A percentile compares a stretch with the other conserved stretches of the same genome.
Conservation (phyloP, 2,888 invertebrate species). For the Agriopis leucophaearia region DNA sequence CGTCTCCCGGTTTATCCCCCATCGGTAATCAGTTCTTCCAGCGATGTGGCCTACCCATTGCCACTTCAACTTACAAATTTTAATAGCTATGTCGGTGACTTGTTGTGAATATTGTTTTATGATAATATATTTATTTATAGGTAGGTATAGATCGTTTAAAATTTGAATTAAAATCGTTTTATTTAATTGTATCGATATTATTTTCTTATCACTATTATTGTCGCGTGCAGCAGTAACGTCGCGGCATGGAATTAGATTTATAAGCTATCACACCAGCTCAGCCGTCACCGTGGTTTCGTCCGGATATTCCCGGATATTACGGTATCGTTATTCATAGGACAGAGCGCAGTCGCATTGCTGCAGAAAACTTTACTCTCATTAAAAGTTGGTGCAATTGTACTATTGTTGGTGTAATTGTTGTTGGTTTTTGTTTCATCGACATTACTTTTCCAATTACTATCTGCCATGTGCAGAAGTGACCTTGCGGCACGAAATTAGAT, state of each 20-base stretch:
- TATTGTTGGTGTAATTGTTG: neutral
- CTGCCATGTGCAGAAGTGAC: slow-evolving; percentile 60
- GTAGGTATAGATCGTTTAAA: no score
- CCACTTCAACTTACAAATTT: no score
- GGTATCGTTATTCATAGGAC: slow-evolving; percentile 34
- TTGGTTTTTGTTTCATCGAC: neutral
- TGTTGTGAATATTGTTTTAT: no score
- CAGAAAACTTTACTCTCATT: slow-evolving; percentile 20
- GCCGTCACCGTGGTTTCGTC: slow-evolving; percentile 45
- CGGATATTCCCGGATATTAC: slow-evolving; percentile 53
- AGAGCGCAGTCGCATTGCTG: slow-evolving; percentile 36
- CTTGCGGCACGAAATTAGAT: slow-evolving; percentile 70
- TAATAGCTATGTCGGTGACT: no score
- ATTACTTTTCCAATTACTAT: slow-evolving; percentile 12
- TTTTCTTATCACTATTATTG: slow-evolving; percentile 20
- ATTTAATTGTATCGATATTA: neutral
- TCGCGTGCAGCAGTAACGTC: slow-evolving; percentile 63
- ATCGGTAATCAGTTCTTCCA: no score
- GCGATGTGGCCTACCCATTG: no score
- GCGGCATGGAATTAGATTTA: slow-evolving; percentile 72
- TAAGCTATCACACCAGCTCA: slow-evolving; percentile 67
- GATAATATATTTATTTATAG: no score
- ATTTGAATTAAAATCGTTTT: no score
- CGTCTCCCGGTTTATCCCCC: no score
- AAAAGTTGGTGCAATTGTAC: neutral